Conservation (phyloP, 2,888 invertebrate genomes). For the Sycophila texana region DNA sequence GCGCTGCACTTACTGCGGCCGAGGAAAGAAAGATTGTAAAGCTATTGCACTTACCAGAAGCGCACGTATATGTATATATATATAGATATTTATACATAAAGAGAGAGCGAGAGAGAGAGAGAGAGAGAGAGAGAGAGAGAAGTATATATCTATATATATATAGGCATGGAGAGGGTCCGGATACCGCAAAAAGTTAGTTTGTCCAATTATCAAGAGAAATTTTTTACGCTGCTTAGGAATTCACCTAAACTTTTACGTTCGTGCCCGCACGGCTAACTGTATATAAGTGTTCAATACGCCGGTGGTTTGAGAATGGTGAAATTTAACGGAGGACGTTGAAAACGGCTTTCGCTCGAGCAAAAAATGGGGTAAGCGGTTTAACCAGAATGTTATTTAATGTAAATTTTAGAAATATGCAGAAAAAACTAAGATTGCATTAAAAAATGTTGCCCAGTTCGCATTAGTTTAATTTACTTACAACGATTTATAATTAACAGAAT, state of each 20-base stretch:
- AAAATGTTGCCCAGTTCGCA: too few relatives aligned
- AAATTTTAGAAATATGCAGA: too few relatives aligned
- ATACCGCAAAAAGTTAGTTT: background rate
- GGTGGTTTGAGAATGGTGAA: too few relatives aligned
- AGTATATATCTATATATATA: background rate
- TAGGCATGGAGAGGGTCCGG: background rate
- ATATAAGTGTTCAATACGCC: too few relatives aligned
- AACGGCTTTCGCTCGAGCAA: too few relatives aligned
- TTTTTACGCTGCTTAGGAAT: background rate
- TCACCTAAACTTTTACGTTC: background rate
- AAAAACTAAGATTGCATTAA: too few relatives aligned
- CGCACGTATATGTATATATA: background rate
- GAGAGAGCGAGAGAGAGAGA: background rate
- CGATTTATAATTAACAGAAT: too few relatives aligned
- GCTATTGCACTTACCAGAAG: background rate
- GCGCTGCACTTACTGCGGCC: constrained; percentile 3
- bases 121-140: background rate
- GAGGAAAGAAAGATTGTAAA: constrained; percentile 23
- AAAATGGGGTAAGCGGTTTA: too few relatives aligned
- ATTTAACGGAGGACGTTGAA: too few relatives aligned
- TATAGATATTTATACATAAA: background rate
- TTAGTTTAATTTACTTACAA: too few relatives aligned
- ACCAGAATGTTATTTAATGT: too few relatives aligned
- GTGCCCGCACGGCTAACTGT: background rate
- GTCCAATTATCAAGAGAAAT: too few relatives aligned